Conservation (phyloP, 37 sponge, comb jelly and placozoan genomes). For the Geodia barretti region DNA sequence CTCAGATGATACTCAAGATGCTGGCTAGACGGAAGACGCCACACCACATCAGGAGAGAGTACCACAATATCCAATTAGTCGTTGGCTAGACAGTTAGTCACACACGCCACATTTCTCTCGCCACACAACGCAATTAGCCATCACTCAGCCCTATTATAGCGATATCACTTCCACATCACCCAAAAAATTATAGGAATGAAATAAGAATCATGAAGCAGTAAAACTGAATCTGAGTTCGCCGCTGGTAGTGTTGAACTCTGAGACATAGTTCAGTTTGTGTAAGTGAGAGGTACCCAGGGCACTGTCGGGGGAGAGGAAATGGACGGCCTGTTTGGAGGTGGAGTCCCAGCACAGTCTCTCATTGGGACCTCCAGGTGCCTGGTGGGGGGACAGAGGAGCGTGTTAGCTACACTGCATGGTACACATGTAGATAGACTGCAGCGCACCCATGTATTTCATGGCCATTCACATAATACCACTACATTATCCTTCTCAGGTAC, state of each 20-base stretch:
- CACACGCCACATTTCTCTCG: no score
- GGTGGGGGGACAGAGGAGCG: not conserved
- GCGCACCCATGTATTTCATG: no score
- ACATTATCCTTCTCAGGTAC: no score
- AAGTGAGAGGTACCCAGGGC: conserved; percentile 16
- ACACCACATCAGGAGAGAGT: conserved; percentile 1
- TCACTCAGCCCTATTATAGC: no score
- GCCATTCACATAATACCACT: no score
- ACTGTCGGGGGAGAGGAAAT: conserved; percentile 32
- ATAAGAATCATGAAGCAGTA: not conserved
- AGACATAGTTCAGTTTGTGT: conserved; percentile 7
- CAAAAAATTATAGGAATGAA: not conserved
- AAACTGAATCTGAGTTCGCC: conserved; percentile 15
- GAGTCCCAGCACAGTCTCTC: conserved; percentile 48
- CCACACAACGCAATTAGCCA: no score
- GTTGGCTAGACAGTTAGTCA: not conserved
- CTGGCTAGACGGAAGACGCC: conserved; percentile 33
- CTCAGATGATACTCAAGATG: conserved; percentile 16
- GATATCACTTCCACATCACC: not conserved
- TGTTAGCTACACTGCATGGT: no score
- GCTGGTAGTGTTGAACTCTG: conserved; percentile 5
- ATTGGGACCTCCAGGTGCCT: not conserved
- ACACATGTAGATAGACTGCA: no score
- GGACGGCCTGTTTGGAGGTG: conserved; percentile 65
- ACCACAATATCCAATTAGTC: not conserved